Base-by-base conservation (phyloP, 2,113 vertebrate genomes). In the Trichomycterus rosablanca region DNA sequence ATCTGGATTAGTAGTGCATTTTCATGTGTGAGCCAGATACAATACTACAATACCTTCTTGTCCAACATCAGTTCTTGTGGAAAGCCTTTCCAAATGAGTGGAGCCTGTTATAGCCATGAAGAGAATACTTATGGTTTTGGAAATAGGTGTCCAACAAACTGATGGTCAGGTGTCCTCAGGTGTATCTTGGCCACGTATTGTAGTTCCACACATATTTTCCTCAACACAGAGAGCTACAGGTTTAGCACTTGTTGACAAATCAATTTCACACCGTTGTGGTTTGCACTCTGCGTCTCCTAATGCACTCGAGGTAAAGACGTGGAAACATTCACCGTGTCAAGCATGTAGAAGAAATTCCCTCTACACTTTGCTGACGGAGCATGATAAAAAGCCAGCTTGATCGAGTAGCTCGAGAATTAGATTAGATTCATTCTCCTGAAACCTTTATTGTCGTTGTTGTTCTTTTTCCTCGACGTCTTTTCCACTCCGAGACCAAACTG, bases 361-460 rank as follows among this genome's bases (percentile, higher is more conserved):
- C 10, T 7, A 19, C 23, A 40, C 15, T 20, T 5, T 39, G 34
- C 32, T 50, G 23, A 49, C 23, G 22, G 19, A 40, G 34, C 34
- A 40, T 50, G 59, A 39, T 62, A 23, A 26, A 45, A 59, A 59
- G 42, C 16, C 56, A 45, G 56, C 56, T 45, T 59, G 56, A 62
- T 30, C 24, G 46, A 51, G 45, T 28, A 11, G 34, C 22, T 50
- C 40, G 51, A 39, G 35, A 51, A 50, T 51, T 12, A 26, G 46
- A 62, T 50, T 62, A 54, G 40, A 63, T 63, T 22, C 37, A 34
- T 34, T 53, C 37, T 54, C 7, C 9, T 6, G 26, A 34, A 45
- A 32, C 24, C 20, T 19, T 63, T 63, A 34, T 14, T 43, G 24
- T 53, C 12, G 30, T 32, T 30, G n/a, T 15, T 8, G 50, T 28